Conservation (phyloP, 2,113 vertebrate genomes). For the Urocolius indicus region DNA sequence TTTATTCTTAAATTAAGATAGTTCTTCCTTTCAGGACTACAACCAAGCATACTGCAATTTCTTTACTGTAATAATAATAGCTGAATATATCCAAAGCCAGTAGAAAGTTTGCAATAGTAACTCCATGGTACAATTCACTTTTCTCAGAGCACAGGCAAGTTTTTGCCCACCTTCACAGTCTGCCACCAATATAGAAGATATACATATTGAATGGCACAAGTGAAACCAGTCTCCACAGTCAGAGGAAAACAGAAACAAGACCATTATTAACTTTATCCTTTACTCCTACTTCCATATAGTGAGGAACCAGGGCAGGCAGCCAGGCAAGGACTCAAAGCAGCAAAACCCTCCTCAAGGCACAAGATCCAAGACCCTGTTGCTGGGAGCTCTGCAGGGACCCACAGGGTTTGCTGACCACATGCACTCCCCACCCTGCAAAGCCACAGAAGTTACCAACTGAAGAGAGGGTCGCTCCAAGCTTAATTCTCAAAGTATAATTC, state of each 20-base stretch:
- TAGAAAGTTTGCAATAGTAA: background rate
- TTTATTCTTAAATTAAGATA: background rate
- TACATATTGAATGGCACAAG: background rate
- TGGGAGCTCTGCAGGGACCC: accelerated
- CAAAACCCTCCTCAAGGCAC: background rate
- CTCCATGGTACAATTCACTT: background rate
- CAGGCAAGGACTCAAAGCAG: background rate
- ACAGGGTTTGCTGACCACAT: background rate
- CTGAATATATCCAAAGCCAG: background rate
- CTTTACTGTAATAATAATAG: background rate
- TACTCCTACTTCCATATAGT: background rate
- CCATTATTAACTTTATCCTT: background rate
- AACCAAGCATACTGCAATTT: background rate
- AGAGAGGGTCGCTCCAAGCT: background rate
- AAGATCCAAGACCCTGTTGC: background rate
- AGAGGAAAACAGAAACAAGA: background rate
- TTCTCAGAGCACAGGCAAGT: background rate
- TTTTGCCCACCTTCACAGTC: background rate
- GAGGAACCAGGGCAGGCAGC: background rate
- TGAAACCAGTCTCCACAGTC: background rate
- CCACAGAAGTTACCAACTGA: background rate
- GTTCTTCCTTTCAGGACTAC: background rate
- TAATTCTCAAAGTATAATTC: background rate
- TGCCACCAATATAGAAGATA: background rate
- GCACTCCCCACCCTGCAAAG: background rate